A percentile compares a stretch with the other conserved stretches of the same genome.
Conservation (phyloP, 2,888 invertebrate genomes). For the Chironomus riparius region DNA sequence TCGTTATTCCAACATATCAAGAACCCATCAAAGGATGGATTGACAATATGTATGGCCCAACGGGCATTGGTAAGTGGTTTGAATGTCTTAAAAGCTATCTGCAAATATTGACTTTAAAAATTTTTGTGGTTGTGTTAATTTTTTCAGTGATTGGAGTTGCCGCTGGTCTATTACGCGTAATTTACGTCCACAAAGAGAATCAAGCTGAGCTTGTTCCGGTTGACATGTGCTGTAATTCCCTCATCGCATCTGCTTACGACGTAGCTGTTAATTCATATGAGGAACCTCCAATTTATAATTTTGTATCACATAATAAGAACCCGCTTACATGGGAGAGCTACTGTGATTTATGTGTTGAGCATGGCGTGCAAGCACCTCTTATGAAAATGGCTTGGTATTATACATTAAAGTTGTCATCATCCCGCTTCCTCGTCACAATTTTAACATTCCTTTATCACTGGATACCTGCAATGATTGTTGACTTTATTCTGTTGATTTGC, state of each 20-base stretch:
- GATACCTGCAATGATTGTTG: constrained; percentile 53
- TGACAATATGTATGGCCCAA: constrained; percentile 57
- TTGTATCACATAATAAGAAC: constrained; percentile 71
- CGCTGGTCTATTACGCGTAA: constrained; percentile 49
- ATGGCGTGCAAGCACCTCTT: constrained; percentile 50
- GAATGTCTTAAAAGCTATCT: neutral
- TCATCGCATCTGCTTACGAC: constrained; percentile 42
- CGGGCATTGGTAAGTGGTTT: constrained; percentile 34
- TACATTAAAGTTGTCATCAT: constrained; percentile 43
- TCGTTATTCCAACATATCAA: constrained; percentile 46
- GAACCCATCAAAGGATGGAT: constrained; percentile 57
- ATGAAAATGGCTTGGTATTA: constrained; percentile 61
- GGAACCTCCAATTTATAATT: constrained; percentile 67
- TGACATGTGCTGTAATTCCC: constrained; percentile 42
- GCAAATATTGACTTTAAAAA: neutral
- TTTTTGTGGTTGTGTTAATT: neutral
- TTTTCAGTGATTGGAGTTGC: constrained; percentile 43
- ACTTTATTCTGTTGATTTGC: constrained; percentile 45
- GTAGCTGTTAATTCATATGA: constrained; percentile 39
- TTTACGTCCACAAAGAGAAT: constrained; percentile 35
- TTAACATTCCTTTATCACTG: constrained; percentile 52
- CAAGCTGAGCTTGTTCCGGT: constrained; percentile 43
- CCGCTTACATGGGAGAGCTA: constrained; percentile 73
- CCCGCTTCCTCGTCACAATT: constrained; percentile 40
- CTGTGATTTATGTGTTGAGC: constrained; percentile 43